Base-by-base conservation (phyloP, 2,113 vertebrate genomes). In the Thomomys bottae region DNA sequence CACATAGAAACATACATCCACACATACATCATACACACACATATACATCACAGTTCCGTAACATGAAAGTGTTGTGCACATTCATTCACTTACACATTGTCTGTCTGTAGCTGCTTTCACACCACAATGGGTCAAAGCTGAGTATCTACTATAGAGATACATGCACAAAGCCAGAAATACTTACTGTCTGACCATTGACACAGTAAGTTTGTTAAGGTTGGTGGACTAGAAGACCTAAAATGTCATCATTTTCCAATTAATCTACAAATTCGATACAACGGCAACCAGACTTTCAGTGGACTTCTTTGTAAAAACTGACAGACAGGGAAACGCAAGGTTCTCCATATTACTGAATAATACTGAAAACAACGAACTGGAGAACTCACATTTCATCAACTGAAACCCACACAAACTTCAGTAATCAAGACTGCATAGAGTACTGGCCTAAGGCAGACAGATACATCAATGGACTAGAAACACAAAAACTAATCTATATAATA, bases 331-430 rank as follows among this genome's bases (percentile, higher is more conserved):
- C 8, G 18, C 40, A 84, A 21, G 21, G 34, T 38, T 63, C 21
- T 24, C 45, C 76, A 40, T 54, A 38, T 0, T 89, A 40, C 89
- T 80, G 59, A 75, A 59, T 42, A 23, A 85, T 36, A 30, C 32
- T 76, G 26, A 71, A 66, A 86, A 87, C 75, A 40, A 84, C 72
- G 89, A 83, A 24, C 26, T 49, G 8, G 54, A 87, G 36, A 49
- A 72, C 26, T 34, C 34, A 63, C 26, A 72, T 61, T 85, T 94
- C 64, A 89, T 26, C 10, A 77, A 32, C 21, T 61, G 40, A 89
- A 93, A 89, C 3, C 54, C 20, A 80, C 40, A 77, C 38, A 84
- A 89, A 87, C 14, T 84, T 76, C 23, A 59, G 49, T 63, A 20
- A 64, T 84, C 49, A 79, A 73, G 73, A 66, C 72, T 84, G n/a